Evolutionary conservation across 53 echinoderm and acorn worm genomes (phyloP), one percentile per base, ranked within the genome.

Genomic region (Luidia sarsii): DNA sequence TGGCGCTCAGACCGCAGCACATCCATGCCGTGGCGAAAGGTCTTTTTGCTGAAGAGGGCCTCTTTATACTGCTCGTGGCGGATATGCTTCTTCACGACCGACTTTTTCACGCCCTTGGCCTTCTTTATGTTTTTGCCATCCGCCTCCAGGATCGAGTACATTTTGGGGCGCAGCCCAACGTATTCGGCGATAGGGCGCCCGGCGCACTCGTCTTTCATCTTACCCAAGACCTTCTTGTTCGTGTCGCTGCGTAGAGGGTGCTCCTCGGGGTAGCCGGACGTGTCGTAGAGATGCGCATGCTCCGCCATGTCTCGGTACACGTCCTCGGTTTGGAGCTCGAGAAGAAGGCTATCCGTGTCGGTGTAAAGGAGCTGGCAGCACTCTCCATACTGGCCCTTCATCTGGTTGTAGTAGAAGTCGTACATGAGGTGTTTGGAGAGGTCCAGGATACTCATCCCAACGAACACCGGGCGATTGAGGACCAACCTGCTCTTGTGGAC

Each of bases 151-250:
- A 85, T 85, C 31, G 77, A 85, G 29, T 79, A 85, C 66, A 75
- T 85, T 39, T 85, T 85, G 14, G 71, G 81, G 7, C 81, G 19
- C 21, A 83, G 28, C 2, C 70, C 55, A 33, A 59, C 41, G 33
- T 43, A 56, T 33, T 83, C 83, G 33, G 34, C 30, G 38, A 83
- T 60, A 22, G 62, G 60, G 35, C 16, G 46, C 31, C 51, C 87
- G 2, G 60, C 55, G 41, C 71, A 69, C 79, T 87, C 81, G 43
- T 87, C 87, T 33, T 87, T 87, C 59, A 87, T 61, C 39, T 87
- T 87, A 37, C 81, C 69, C 11, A 81, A 7, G 14, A 69, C 82
- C 41, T 81, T 81, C 18, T 86, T 87, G 23, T 81, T 87, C 16
- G 15, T 87, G 16, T 51, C 5, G 57, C 34, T 32, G 65, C 67